A percentile compares a stretch with the other conserved stretches of the same genome.
Conservation (phyloP, 1,140 invertebrate species). For the Monomorium pharaonis region DNA sequence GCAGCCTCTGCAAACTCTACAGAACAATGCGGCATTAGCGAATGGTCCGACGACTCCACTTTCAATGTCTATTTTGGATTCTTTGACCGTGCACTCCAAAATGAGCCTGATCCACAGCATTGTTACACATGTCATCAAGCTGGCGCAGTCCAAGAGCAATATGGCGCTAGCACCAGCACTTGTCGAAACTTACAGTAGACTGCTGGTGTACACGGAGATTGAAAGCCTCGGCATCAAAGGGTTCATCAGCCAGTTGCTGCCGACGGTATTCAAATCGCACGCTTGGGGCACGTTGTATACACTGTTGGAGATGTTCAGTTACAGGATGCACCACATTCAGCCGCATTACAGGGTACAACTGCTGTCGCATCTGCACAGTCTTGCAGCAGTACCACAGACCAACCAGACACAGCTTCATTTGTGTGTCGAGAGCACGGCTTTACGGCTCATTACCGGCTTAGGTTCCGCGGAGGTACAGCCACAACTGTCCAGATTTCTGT, state of each 20-base stretch:
- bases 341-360: constrained; percentile 97
- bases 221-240: constrained; percentile 98
- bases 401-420: constrained; percentile 98
- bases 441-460: constrained; percentile 95
- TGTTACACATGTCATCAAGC: constrained; percentile 94
- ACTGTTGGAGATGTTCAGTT: constrained; percentile 98
- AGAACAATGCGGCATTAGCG: constrained; percentile 84
- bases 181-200: constrained; percentile 96
- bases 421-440: constrained; percentile 97
- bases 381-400: constrained; percentile 95
- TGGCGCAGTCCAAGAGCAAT: constrained; percentile 93
- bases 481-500: constrained; percentile 94
- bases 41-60: constrained; percentile 92
- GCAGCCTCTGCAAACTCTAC: constrained; percentile 81
- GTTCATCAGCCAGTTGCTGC: constrained; percentile 96
- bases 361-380: constrained; percentile 94
- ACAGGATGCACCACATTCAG: constrained; percentile 97
- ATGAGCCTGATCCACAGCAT: constrained; percentile 99
- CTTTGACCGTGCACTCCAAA: constrained; percentile 98
- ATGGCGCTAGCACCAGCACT: constrained; percentile 95
- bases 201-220: constrained; percentile 98
- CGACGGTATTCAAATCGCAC: constrained; percentile 95
- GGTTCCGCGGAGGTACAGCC: constrained; percentile 96
- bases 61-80: constrained; percentile 96
- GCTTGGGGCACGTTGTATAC: constrained; percentile 98